Percentiles rank a stretch among this genome's conserved stretches.
These are phyloP conservation scores for Danio kyathit DNA, from an alignment of 2,797 vertebrate species.

Conservation along the genomic window DNA sequence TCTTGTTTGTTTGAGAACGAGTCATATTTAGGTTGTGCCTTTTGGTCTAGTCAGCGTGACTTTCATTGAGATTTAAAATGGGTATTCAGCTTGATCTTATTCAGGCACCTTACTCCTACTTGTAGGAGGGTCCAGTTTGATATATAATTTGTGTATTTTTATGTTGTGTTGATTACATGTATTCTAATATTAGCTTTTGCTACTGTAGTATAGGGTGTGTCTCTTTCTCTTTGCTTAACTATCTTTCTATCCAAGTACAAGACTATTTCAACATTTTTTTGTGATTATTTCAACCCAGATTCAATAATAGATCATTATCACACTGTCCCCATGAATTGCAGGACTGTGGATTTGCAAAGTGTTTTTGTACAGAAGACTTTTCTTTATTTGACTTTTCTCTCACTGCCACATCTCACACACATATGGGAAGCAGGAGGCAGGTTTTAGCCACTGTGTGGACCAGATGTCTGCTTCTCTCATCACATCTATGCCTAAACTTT, in stretches of 20 bases:
- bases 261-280: neutral
- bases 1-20: neutral
- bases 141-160: slow-evolving; percentile 27
- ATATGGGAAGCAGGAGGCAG: slow-evolving; percentile 40
- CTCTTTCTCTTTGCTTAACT: neutral
- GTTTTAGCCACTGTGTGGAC: slow-evolving; percentile 38
- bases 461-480: slow-evolving; percentile 53
- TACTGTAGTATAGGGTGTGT: slow-evolving; percentile 11
- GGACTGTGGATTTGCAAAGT: neutral
- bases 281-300: slow-evolving; percentile 14
- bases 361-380: slow-evolving; percentile 3
- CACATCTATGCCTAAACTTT: slow-evolving; percentile 9
- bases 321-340: neutral
- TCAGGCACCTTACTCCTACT: slow-evolving; percentile 2
- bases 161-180: slow-evolving; percentile 14
- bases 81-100: slow-evolving; percentile 4
- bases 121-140: neutral
- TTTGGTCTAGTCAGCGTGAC: neutral
- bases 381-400: slow-evolving; percentile 55
- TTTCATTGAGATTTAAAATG: neutral
- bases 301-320: neutral
- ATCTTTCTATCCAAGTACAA: neutral
- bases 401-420: slow-evolving; percentile 52
- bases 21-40: slow-evolving; percentile 5
- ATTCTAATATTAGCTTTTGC: slow-evolving; percentile 14